These are phyloP conservation scores for Hephaestus fuliginosus DNA, from an alignment of 2,797 vertebrate species.

Conservation along the genomic window DNA sequence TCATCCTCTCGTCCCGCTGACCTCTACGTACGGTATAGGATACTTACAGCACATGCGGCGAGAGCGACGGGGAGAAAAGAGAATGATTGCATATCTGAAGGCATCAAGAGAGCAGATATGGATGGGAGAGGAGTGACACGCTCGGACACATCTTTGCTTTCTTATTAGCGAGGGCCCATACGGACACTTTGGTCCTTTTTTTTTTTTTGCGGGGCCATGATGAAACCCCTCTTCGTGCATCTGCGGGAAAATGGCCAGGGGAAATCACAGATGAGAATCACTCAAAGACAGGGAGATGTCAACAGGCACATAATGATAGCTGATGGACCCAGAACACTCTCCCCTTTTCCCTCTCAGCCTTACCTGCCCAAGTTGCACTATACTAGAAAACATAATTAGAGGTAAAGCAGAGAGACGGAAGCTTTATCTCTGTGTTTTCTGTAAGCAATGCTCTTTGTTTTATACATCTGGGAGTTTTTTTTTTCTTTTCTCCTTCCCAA, in stretches of 20 bases:
- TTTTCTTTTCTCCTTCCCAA: conserved; percentile 56
- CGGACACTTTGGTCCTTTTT: conserved; percentile 80
- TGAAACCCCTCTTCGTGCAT: conserved; percentile 83
- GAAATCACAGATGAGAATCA: conserved; percentile 86
- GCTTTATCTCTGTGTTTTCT: conserved; percentile 82
- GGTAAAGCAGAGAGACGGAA: conserved; percentile 82
- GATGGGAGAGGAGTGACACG: conserved; percentile 71
- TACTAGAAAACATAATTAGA: conserved; percentile 87
- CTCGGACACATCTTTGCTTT: conserved; percentile 77
- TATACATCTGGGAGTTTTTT: conserved; percentile 76
- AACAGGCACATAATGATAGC: conserved; percentile 89
- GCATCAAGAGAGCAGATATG: conserved; percentile 68
- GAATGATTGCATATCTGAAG: conserved; percentile 81
- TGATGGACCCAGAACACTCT: conserved; percentile 86
- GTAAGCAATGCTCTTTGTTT: conserved; percentile 85
- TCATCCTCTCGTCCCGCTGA: conserved; percentile 81
- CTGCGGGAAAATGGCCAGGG: conserved; percentile 84
- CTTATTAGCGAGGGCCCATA: conserved; percentile 78
- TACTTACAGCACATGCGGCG: conserved; percentile 70
- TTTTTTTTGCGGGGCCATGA: conserved; percentile 67
- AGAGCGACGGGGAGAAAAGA: conserved; percentile 33
- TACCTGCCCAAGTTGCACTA: conserved; percentile 79
- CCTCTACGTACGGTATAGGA: conserved; percentile 72
- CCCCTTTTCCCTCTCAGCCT: conserved; percentile 79
- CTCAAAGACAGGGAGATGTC: conserved; percentile 87